phyloP scores from a whole-genome alignment of 2,797 vertebrate genomes.

The Semotilus atromaculatus region DNA sequence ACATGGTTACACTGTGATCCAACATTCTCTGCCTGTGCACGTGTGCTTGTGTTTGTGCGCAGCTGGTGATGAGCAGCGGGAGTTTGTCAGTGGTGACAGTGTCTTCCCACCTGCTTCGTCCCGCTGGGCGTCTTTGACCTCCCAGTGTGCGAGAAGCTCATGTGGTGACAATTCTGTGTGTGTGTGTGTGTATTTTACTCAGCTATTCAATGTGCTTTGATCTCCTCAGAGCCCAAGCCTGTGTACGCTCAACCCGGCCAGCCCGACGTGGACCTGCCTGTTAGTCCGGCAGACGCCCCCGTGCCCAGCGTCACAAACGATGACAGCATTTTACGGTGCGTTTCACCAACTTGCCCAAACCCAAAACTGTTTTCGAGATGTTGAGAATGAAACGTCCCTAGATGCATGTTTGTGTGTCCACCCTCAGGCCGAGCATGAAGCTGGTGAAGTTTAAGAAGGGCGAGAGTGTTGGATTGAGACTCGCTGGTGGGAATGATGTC shows the following conservation, averaged over 20 bases:
- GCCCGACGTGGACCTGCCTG: conserved; percentile 97
- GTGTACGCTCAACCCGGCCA: conserved; percentile 98
- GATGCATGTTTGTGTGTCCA: conserved; percentile 40
- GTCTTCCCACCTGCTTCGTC: conserved; percentile 68
- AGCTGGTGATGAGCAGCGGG: conserved; percentile 65
- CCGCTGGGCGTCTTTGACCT: conserved; percentile 72
- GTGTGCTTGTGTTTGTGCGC: background rate
- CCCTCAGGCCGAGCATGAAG: conserved; percentile 94
- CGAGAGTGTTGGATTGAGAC: conserved; percentile 94
- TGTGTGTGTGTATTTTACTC: conserved; percentile 17
- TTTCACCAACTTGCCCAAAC: background rate
- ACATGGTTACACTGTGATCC: background rate
- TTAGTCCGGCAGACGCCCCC: conserved; percentile 95
- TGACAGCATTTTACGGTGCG: conserved; percentile 92
- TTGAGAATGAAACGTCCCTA: background rate
- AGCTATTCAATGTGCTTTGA: conserved; percentile 36
- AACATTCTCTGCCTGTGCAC: background rate
- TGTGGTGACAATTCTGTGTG: conserved; percentile 18
- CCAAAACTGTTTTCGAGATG: background rate
- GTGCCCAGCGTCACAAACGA: conserved; percentile 91
- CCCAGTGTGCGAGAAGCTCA: conserved; percentile 42
- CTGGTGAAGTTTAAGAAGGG: conserved; percentile 99
- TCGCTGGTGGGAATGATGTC: conserved; percentile 97
- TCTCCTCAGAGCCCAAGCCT: conserved; percentile 90
- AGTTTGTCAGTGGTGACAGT: conserved; percentile 75